A percentile compares a stretch with the other conserved stretches of the same genome.
Evolutionary conservation across 2,797 vertebrate genomes (phyloP).

Genomic region (Hybognathus amarus): DNA sequence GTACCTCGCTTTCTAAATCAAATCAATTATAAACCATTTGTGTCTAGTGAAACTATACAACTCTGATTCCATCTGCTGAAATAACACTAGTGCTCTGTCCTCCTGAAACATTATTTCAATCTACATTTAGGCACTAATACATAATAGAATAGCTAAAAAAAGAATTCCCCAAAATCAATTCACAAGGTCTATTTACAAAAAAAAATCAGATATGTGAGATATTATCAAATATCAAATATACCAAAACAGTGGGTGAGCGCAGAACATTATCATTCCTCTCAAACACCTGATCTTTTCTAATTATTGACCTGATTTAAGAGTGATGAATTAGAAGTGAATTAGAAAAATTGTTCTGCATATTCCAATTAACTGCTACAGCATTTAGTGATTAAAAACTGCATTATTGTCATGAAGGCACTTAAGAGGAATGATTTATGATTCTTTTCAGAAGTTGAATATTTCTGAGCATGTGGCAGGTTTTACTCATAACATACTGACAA

Average conservation of each 20-base stretch:
- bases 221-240: too few relatives aligned
- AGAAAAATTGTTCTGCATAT: conserved; percentile 31
- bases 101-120: conserved; percentile 75
- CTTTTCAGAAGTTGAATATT: conserved; percentile 32
- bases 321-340: conserved; percentile 30
- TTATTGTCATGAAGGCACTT: conserved; percentile 76
- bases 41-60: conserved; percentile 20
- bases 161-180: conserved; percentile 68
- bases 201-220: conserved; percentile 48
- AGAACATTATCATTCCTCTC: conserved; percentile 77
- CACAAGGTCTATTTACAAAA: conserved; percentile 75
- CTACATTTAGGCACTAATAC: conserved; percentile 80
- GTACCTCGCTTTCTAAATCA: conserved; percentile 38
- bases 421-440: conserved; percentile 78
- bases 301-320: conserved; percentile 27
- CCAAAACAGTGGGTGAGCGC: conserved; percentile 43
- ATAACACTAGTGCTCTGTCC: conserved; percentile 68
- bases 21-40: conserved; percentile 7
- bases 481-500: background rate
- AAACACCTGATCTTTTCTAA: conserved; percentile 69
- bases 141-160: conserved; percentile 64
- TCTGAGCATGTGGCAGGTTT: conserved; percentile 17
- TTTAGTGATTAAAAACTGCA: conserved; percentile 46
- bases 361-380: conserved; percentile 46
- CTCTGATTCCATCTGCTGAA: conserved; percentile 43